Evolutionary conservation across 2,113 vertebrate genomes (phyloP).

Genomic region (Hyperoodon ampullatus): DNA sequence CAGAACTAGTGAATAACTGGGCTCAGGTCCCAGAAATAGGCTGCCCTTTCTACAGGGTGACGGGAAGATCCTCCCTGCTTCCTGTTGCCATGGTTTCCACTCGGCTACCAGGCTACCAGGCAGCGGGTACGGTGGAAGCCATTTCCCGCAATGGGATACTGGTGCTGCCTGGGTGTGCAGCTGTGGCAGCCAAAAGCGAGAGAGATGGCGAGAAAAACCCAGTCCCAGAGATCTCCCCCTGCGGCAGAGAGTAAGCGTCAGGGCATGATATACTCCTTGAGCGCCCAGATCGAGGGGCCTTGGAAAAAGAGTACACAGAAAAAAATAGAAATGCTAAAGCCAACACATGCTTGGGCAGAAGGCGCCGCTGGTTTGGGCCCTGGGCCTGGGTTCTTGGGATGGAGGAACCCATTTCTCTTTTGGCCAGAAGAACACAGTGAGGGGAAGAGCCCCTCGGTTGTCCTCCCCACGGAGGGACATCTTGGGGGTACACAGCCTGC

Average conservation of each 20-base stretch:
- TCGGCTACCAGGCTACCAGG: conserved; percentile 69
- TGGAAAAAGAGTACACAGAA: neutral
- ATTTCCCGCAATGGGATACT: conserved; percentile 49
- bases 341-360: neutral
- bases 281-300: neutral
- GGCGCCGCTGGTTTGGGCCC: neutral
- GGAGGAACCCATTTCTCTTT: neutral
- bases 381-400: neutral
- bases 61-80: conserved; percentile 63
- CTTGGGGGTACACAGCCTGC: neutral
- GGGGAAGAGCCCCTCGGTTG: neutral
- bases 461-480: neutral
- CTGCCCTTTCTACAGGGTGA: conserved; percentile 69
- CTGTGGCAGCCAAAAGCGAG: neutral
- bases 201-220: neutral
- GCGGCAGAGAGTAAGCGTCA: neutral
- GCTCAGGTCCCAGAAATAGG: conserved; percentile 69
- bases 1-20: conserved; percentile 68
- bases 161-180: neutral
- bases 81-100: conserved; percentile 81
- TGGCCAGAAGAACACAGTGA: neutral
- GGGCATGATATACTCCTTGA: neutral
- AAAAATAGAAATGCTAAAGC: neutral
- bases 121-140: conserved; percentile 53
- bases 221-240: neutral